Evolutionary conservation across 1,140 invertebrate species (phyloP).

Genomic region (Rhagoletis pomonella): DNA sequence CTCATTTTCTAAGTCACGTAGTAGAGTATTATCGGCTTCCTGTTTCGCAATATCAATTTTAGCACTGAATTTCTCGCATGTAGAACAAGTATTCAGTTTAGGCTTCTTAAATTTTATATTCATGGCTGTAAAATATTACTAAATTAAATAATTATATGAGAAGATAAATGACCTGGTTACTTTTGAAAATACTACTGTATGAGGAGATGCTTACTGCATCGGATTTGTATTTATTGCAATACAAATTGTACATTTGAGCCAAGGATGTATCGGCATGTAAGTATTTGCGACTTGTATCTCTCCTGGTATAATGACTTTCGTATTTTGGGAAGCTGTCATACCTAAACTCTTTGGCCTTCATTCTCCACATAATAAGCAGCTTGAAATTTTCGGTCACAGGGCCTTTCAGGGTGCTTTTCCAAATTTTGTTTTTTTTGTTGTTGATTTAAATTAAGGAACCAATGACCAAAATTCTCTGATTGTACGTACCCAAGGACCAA

Average conservation of each 20-base stretch:
- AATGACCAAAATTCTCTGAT: conserved; percentile 16
- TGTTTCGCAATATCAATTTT: no score
- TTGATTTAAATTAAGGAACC: not conserved
- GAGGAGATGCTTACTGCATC: conserved; percentile 12
- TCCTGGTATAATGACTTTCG: conserved; percentile 48
- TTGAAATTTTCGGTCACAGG: not conserved
- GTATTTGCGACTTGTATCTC: conserved; percentile 43
- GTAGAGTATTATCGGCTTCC: no score
- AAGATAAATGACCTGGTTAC: no score
- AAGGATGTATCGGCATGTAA: conserved; percentile 29
- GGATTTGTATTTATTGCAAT: conserved; percentile 47
- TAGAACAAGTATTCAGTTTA: no score
- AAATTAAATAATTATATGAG: no score
- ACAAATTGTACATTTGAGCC: conserved; percentile 25
- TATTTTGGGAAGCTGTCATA: conserved; percentile 27
- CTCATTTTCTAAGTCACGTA: no score
- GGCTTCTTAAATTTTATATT: no score
- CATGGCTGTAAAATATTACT: no score
- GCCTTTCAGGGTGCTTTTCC: not conserved
- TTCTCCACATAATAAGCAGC: conserved; percentile 21
- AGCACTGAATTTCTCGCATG: no score
- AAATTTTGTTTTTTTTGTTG: not conserved
- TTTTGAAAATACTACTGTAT: conserved; percentile 27
- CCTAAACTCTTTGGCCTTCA: not conserved
- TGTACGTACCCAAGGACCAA: not conserved